Percentiles rank a stretch among this genome's conserved stretches.
phyloP scores from a whole-genome alignment of 2,797 vertebrate genomes.

The Hemitrygon akajei region DNA sequence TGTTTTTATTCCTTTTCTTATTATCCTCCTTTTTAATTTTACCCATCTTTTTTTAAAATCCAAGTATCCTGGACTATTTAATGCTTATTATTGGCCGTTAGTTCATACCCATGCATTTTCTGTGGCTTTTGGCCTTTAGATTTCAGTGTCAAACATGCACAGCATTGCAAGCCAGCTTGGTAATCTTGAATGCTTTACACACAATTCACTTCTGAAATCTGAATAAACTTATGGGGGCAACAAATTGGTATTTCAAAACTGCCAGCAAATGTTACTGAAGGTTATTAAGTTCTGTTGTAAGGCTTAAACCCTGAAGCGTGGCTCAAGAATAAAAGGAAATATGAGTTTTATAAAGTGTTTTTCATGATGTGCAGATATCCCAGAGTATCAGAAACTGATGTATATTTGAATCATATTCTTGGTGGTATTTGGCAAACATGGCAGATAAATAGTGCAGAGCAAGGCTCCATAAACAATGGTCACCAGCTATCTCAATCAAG shows the following conservation, averaged over 20 bases:
- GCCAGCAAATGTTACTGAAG: background rate
- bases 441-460: background rate
- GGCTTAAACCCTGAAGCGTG: background rate
- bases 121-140: too few relatives aligned
- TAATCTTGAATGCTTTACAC: background rate
- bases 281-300: background rate
- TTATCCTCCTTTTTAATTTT: too few relatives aligned
- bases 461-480: background rate
- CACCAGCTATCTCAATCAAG: background rate
- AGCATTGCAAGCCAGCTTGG: background rate
- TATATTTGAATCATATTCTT: background rate
- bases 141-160: background rate
- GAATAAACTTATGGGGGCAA: background rate
- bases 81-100: too few relatives aligned
- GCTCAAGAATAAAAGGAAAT: background rate
- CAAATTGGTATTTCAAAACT: background rate
- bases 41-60: too few relatives aligned
- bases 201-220: background rate
- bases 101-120: too few relatives aligned
- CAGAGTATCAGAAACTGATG: background rate
- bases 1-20: too few relatives aligned
- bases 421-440: background rate
- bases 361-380: background rate
- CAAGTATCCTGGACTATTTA: too few relatives aligned
- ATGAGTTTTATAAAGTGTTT: background rate